Conservation (phyloP, 2,113 vertebrate species). For the Ifrita kowaldi region DNA sequence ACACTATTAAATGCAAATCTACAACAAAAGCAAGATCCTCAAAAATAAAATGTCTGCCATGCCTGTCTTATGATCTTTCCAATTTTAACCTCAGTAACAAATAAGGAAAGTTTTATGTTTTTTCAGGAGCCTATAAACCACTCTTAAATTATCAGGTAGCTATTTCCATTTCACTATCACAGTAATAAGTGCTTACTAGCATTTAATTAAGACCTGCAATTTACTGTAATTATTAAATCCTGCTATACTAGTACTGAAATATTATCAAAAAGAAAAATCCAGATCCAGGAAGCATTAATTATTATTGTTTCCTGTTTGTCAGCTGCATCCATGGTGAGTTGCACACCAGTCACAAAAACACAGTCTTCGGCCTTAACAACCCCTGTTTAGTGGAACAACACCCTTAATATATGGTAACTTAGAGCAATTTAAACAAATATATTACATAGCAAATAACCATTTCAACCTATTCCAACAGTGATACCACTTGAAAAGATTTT, state of each 20-base stretch:
- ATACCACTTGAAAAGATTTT: neutral
- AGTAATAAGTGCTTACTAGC: neutral
- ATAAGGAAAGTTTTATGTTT: neutral
- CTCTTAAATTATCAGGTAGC: neutral
- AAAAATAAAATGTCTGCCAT: neutral
- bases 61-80: neutral
- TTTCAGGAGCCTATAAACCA: neutral
- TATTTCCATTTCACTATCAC: neutral
- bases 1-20: neutral
- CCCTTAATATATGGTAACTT: neutral
- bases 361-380: neutral
- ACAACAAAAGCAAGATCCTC: neutral
- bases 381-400: neutral
- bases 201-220: neutral
- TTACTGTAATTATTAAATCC: neutral
- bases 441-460: neutral
- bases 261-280: neutral
- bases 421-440: neutral
- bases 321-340: neutral
- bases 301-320: neutral
- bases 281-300: neutral
- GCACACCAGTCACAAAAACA: neutral
- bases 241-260: neutral
- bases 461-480: neutral
- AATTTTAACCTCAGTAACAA: neutral